A percentile compares a stretch with the other conserved stretches of the same genome.
Evolutionary conservation across 2,797 vertebrate genomes (phyloP).

Genomic region (Oreochromis grahami): DNA sequence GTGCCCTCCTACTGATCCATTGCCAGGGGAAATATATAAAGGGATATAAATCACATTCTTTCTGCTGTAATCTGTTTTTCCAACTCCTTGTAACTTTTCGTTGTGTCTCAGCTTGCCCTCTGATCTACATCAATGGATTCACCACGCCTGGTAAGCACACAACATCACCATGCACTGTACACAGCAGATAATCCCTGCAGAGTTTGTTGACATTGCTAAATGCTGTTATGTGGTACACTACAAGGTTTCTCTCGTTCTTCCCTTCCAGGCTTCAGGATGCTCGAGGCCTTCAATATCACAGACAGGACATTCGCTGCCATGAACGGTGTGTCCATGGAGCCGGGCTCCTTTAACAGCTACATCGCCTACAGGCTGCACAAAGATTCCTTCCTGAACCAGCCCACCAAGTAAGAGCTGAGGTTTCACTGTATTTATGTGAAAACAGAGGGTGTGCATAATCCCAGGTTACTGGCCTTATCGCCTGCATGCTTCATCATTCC

Average conservation of each 20-base stretch:
- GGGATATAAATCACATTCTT: slow-evolving; percentile 13
- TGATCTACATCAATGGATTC: slow-evolving; percentile 97
- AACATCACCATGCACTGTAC: neutral
- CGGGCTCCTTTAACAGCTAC: slow-evolving; percentile 94
- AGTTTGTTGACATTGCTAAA: neutral
- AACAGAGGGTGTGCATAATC: neutral
- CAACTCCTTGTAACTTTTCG: neutral
- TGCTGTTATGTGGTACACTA: neutral
- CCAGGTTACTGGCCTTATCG: slow-evolving; percentile 21
- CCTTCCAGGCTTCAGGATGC: slow-evolving; percentile 92
- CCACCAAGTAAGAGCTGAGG: slow-evolving; percentile 83
- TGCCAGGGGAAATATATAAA: neutral
- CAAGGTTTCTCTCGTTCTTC: neutral
- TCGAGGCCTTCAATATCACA: slow-evolving; percentile 96
- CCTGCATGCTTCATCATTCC: slow-evolving; percentile 44
- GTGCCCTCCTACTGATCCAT: neutral
- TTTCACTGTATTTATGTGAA: neutral
- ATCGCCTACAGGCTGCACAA: slow-evolving; percentile 92
- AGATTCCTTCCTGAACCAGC: slow-evolving; percentile 90
- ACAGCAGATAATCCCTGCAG: neutral
- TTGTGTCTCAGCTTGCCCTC: slow-evolving; percentile 87
- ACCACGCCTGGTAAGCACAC: slow-evolving; percentile 91
- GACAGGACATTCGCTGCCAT: slow-evolving; percentile 89
- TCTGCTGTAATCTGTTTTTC: slow-evolving; percentile 17
- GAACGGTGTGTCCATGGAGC: slow-evolving; percentile 92